Conservation (phyloP, 2,113 vertebrate species). For the Desmodus rotundus region DNA sequence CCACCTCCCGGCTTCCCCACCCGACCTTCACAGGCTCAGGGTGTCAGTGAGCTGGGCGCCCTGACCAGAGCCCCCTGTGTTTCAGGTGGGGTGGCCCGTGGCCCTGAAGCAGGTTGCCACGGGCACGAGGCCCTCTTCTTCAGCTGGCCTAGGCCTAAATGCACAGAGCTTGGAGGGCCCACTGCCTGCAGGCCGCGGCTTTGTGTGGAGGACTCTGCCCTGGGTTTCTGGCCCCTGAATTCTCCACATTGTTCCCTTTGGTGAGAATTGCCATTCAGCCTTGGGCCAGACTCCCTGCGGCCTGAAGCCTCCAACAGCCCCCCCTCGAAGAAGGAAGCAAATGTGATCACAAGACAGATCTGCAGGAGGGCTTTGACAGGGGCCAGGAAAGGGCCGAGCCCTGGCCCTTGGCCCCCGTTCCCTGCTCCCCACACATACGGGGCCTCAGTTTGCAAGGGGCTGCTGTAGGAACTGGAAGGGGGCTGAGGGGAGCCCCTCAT, state of each 20-base stretch:
- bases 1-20: fast-evolving
- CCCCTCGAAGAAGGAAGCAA: not conserved
- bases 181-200: fast-evolving
- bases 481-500: not conserved
- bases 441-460: not conserved
- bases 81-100: fast-evolving
- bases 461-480: not conserved
- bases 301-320: not conserved
- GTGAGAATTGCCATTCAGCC: not conserved
- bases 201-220: too few species aligned
- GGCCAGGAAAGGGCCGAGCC: fast-evolving
- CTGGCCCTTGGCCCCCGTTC: not conserved
- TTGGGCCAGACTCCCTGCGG: not conserved
- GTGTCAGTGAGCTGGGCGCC: fast-evolving
- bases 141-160: fast-evolving
- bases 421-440: fast-evolving
- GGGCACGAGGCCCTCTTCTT: fast-evolving
- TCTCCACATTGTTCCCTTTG: not conserved
- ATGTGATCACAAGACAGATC: not conserved
- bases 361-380: fast-evolving
- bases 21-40: not conserved
- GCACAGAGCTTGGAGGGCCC: not conserved
- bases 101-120: fast-evolving
- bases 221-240: not conserved
- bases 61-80: fast-evolving